phyloP scores from a whole-genome alignment of 92 coral and sea anemone species.

The Epizoanthus fatuus region DNA sequence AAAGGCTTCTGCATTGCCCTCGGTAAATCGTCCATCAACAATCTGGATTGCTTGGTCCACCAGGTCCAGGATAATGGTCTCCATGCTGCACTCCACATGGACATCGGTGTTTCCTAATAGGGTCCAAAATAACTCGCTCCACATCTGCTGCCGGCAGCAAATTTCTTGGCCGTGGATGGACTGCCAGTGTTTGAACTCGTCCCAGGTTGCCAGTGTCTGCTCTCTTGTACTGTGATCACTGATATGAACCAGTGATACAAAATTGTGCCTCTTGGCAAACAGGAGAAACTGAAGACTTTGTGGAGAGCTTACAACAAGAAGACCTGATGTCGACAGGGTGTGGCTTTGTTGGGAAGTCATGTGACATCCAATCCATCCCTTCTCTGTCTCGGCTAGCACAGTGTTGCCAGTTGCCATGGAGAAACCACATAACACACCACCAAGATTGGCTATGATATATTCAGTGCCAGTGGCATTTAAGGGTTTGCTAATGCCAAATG shows the following conservation, averaged over 20 bases:
- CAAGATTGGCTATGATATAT: slow-evolving; percentile 73
- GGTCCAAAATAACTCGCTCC: slow-evolving; percentile 52
- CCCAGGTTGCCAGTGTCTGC: slow-evolving; percentile 64
- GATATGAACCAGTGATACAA: slow-evolving; percentile 69
- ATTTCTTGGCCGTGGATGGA: background rate
- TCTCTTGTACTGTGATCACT: slow-evolving; percentile 59
- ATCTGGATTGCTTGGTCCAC: slow-evolving; percentile 70
- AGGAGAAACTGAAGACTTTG: slow-evolving; percentile 61
- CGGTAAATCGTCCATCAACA: slow-evolving; percentile 65
- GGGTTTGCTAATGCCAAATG: slow-evolving; percentile 71
- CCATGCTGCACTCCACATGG: slow-evolving; percentile 74
- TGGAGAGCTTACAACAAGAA: slow-evolving; percentile 70
- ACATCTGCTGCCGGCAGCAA: slow-evolving; percentile 44
- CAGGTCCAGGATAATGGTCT: slow-evolving; percentile 69
- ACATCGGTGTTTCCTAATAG: slow-evolving; percentile 54
- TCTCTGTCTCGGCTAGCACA: slow-evolving; percentile 72
- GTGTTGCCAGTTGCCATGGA: slow-evolving; percentile 88
- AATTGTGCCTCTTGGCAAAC: slow-evolving; percentile 66
- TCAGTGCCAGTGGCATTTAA: slow-evolving; percentile 79
- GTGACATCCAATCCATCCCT: slow-evolving; percentile 82
- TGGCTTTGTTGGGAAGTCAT: slow-evolving; percentile 66
- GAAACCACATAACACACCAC: slow-evolving; percentile 69
- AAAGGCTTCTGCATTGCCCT: slow-evolving; percentile 31
- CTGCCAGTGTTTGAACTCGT: slow-evolving; percentile 56
- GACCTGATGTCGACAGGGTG: slow-evolving; percentile 58